phyloP scores from a whole-genome alignment of 1,140 invertebrate species.

The Sycobia sp. region DNA sequence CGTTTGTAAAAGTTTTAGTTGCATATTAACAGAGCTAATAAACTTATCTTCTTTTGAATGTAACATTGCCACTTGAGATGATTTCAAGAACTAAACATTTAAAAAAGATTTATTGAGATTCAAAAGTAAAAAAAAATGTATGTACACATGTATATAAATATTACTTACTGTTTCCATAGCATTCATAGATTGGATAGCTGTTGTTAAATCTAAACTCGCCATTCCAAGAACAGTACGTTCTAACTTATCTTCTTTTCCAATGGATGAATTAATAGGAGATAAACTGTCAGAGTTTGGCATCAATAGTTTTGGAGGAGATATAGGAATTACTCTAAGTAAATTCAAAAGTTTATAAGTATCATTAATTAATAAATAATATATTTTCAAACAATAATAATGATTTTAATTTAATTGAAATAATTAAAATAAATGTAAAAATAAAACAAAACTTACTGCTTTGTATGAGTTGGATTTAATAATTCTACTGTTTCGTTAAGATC shows the following conservation, averaged over 20 bases:
- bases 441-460: slow-evolving; percentile 45
- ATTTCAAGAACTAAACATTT: slow-evolving; percentile 51
- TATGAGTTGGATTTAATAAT: slow-evolving; percentile 39
- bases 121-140: slow-evolving; percentile 7
- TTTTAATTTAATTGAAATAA: neutral
- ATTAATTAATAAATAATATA: neutral
- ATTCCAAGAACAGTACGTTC: slow-evolving; percentile 72
- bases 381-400: neutral
- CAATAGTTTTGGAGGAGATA: slow-evolving; percentile 62
- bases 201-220: slow-evolving; percentile 69
- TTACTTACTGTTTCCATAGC: slow-evolving; percentile 65
- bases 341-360: slow-evolving; percentile 5
- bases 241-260: slow-evolving; percentile 59
- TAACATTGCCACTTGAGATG: slow-evolving; percentile 58
- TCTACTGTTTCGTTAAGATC: slow-evolving; percentile 47
- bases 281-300: slow-evolving; percentile 41
- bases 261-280: slow-evolving; percentile 37
- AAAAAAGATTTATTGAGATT: slow-evolving; percentile 18
- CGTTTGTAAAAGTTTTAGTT: slow-evolving; percentile 69
- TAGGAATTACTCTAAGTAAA: slow-evolving; percentile 56
- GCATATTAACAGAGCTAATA: slow-evolving; percentile 71
- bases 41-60: slow-evolving; percentile 76
- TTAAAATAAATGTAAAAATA: neutral
- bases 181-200: slow-evolving; percentile 70
- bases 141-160: neutral